Evolutionary conservation across 2,797 vertebrate genomes (phyloP), one percentile per base, ranked within the genome.

Genomic region (Diglossa cyanea): DNA sequence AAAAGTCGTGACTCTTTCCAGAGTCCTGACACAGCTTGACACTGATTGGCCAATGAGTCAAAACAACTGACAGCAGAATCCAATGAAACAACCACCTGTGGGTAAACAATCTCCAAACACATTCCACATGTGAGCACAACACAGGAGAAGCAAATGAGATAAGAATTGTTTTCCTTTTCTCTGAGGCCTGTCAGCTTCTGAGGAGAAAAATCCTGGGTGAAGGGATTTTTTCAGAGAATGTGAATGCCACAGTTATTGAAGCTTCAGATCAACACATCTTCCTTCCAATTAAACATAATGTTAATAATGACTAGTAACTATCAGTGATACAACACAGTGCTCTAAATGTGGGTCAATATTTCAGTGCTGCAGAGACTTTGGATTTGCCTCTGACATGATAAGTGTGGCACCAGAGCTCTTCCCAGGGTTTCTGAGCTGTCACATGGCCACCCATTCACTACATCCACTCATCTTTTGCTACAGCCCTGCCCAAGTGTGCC

Each of bases 1-100:
- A 31, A 53, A 53, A 53, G 3, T 20, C 1, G 2, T 13, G 18
- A 31, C 18, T 53, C 18, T 53, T 5, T 53, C 51, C 51, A 31
- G 51, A 53, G 12, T 13, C 30, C 18, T 2, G 1, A 31, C 30
- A 53, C 51, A 31, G 18, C 5, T 31, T 31, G 51, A 30, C 30
- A 1, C 51, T 1, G 0, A 13, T 13, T 53, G 18, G 51, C 30
- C 51, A 31, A 2, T 1, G 18, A 31, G 17, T 20, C 0, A 20
- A 53, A 53, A 53, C 51, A 53, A 9, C 30, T 53, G 30, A 31
- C 18, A 31, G 1, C 30, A 20, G 30, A 53, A 9, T 6, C 51
- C 12, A 53, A 13, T 53, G 12, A 13, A 53, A 31, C 30, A 53
- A 31, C 9, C 18, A 31, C 12, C 51, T 53, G 11, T 30, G 51